These are phyloP conservation scores for Tetramorium bicarinatum DNA, from an alignment of 2,888 invertebrate genomes.

Conservation along the genomic window DNA sequence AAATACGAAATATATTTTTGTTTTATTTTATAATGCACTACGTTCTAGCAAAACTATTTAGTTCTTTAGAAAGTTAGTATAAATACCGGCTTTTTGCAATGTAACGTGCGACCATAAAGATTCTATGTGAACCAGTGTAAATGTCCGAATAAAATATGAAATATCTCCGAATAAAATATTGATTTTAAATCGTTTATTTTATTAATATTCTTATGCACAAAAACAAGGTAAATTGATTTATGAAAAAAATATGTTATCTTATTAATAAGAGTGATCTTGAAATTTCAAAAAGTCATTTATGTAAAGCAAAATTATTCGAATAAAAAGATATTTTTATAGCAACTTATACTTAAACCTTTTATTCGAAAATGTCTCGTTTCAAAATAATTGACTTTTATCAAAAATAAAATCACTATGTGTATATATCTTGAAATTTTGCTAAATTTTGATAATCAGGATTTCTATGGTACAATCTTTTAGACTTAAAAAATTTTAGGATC, in stretches of 20 bases:
- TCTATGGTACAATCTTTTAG: neutral
- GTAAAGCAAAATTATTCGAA: too few relatives aligned
- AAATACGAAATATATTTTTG: constrained; percentile 19
- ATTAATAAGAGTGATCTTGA: neutral
- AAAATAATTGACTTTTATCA: too few relatives aligned
- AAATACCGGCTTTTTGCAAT: constrained; percentile 22
- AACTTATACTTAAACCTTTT: too few relatives aligned
- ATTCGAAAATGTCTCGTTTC: too few relatives aligned
- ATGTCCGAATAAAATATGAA: constrained; percentile 31
- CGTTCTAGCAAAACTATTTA: neutral
- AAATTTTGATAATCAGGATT: neutral
- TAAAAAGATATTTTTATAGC: too few relatives aligned
- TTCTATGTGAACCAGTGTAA: constrained; percentile 73
- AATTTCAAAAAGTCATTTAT: too few relatives aligned
- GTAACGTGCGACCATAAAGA: constrained; percentile 24
- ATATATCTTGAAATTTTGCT: neutral
- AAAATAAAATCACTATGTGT: too few relatives aligned
- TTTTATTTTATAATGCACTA: neutral
- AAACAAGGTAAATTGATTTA: neutral
- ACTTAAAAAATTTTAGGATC: neutral
- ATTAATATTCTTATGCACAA: neutral
- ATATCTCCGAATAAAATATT: constrained; percentile 6
- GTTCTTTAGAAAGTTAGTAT: neutral
- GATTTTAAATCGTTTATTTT: neutral
- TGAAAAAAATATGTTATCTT: neutral